These are phyloP conservation scores for Catharus bicknelli DNA, from an alignment of 2,113 vertebrate species.

Conservation along the genomic window DNA sequence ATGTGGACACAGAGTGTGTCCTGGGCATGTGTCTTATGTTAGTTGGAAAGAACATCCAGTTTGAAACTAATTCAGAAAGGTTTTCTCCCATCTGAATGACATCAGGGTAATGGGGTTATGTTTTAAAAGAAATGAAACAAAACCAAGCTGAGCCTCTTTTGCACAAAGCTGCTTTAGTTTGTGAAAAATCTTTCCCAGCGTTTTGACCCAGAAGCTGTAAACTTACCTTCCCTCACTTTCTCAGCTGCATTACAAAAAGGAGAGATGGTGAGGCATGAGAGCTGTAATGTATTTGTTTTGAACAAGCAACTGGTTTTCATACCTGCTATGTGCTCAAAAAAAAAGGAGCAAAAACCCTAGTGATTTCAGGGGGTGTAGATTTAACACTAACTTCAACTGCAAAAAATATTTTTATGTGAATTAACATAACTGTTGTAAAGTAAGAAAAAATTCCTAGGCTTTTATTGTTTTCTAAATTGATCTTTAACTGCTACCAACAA, in stretches of 20 bases:
- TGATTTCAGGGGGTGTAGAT: not conserved
- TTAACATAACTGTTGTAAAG: not conserved
- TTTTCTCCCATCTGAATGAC: not conserved
- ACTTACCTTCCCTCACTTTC: not conserved
- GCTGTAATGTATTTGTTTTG: not conserved
- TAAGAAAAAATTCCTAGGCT: not conserved
- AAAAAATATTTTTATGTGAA: not conserved
- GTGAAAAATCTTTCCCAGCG: not conserved
- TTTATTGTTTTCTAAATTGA: not conserved
- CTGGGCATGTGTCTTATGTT: accelerated
- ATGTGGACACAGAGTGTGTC: not conserved
- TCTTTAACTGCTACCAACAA: not conserved
- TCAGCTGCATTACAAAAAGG: not conserved
- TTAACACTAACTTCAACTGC: not conserved
- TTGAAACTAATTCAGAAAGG: not conserved
- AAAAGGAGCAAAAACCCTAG: not conserved
- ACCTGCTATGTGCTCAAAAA: not conserved
- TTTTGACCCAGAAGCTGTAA: not conserved
- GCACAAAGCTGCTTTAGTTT: not conserved
- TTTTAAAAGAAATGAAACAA: not conserved
- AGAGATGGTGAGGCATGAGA: not conserved
- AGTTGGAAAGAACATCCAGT: not conserved
- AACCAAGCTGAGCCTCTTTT: not conserved
- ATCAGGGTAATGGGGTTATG: not conserved
- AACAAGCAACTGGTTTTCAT: not conserved